Conservation (phyloP, 35 echinoderm and acorn worm species). For the Lytechinus variegatus region DNA sequence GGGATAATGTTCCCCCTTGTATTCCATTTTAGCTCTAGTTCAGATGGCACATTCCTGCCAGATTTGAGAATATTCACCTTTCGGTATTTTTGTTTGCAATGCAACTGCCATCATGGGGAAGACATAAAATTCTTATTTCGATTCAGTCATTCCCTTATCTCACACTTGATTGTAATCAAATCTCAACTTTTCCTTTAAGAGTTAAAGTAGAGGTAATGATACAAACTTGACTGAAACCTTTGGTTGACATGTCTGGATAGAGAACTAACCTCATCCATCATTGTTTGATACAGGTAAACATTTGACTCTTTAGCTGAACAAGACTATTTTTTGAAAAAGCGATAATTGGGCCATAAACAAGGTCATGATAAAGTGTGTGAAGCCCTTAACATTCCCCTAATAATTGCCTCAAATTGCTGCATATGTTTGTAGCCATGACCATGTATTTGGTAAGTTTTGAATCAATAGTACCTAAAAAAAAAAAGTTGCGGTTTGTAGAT, state of each 20-base stretch:
- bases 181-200: too few relatives aligned
- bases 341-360: slow-evolving; percentile 4
- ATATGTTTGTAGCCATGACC: neutral
- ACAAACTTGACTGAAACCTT: neutral
- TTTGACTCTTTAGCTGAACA: neutral
- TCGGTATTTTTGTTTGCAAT: too few relatives aligned
- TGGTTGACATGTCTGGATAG: neutral
- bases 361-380: slow-evolving; percentile 1
- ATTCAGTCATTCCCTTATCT: too few relatives aligned
- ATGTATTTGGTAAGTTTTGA: neutral
- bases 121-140: too few relatives aligned
- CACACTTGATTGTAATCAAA: too few relatives aligned
- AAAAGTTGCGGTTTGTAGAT: neutral
- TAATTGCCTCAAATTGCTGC: neutral
- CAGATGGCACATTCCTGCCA: too few relatives aligned
- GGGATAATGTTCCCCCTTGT: too few relatives aligned
- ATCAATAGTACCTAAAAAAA: neutral
- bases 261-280: neutral
- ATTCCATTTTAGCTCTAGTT: too few relatives aligned
- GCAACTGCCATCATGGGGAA: too few relatives aligned
- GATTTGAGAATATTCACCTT: too few relatives aligned
- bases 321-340: neutral
- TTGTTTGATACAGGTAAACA: neutral
- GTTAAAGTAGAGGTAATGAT: neutral
- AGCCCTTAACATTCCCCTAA: neutral